Evolutionary conservation across 2,888 invertebrate genomes (phyloP), one percentile per base, ranked within the genome.

Genomic region (Lacanobia oleracea): DNA sequence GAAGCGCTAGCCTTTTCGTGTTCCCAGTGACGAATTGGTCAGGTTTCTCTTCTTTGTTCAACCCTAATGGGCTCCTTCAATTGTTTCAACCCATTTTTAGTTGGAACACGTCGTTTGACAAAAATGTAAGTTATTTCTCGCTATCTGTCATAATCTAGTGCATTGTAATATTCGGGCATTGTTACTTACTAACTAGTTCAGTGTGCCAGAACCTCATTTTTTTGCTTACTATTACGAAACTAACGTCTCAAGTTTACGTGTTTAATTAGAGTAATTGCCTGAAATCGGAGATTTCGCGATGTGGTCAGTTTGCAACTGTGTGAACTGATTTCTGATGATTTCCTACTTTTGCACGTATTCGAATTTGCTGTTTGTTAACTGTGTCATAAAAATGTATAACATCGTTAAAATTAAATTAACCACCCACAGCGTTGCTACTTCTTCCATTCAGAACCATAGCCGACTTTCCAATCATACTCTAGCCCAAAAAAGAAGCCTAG

Each of bases 81-180:
- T 74, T 84, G 71, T 86, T 68, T 70, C 57, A 60, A 81, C 77
- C 81, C 73, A 85, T 84, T 81, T 82, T 67, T 61, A 43, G 77
- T 51, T 21, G 60, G 70, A 79, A 71, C 75, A 67, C 72, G 73
- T 78, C 77, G 53, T 77, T 75, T 76, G 79, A 81, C 78, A 82
- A 72, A 82, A 77, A 83, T 78, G 51, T 77, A 53, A 83, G 77
- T 77, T 81, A 85, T 78, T 76, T 78, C 70, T 75, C 8, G 70
- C 69, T 74, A 79, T 82, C 84, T 81, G 71, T 82, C 84, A 79
- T 77, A 80, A 87, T 87, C 87, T 67, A 62, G 64, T 64, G 72
- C 70, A 82, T 84, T 86, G 86, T 87, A 76, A 74, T 78, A 75
- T 79, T 83, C 76, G 73, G 73, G 76, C 72, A 77, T 82, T 84